Evolutionary conservation across 2,888 invertebrate genomes (phyloP).

Genomic region (Nemurella pictetii): DNA sequence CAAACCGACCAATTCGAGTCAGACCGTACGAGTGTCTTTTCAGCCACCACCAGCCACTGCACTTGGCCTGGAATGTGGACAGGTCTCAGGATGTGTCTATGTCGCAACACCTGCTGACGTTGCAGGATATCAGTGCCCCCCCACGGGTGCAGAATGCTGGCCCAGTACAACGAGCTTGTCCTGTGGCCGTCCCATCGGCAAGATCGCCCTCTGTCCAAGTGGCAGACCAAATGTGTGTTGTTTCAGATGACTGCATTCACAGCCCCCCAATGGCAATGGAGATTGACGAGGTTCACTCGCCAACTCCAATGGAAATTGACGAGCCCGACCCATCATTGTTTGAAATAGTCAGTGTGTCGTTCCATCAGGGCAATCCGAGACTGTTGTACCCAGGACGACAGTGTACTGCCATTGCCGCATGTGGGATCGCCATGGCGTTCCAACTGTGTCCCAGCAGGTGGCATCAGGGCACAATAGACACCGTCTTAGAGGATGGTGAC

Average conservation of each 20-base stretch:
- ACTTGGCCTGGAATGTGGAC: not conserved
- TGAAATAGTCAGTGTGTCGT: conserved; percentile 3
- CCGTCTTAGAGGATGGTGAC: not conserved
- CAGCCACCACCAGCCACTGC: conserved; percentile 2
- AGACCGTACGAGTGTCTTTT: not conserved
- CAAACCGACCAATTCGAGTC: not conserved
- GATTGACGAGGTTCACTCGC: not conserved
- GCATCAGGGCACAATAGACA: not conserved
- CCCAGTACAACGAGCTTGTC: not conserved
- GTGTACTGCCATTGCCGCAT: conserved; percentile 6
- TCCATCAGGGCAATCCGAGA: not conserved
- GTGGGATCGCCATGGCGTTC: not conserved
- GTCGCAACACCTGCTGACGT: no score
- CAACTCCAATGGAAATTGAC: not conserved
- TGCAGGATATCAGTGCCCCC: no score
- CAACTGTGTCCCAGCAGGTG: not conserved
- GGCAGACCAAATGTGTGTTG: no score
- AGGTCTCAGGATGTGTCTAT: no score
- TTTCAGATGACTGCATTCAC: no score
- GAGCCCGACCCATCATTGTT: not conserved
- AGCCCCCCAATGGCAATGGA: not conserved
- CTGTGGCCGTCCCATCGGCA: not conserved
- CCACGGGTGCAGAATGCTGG: no score
- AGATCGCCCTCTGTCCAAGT: no score
- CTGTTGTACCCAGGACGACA: conserved; percentile 8